These are phyloP conservation scores for Temnothorax unifasciatus DNA, from an alignment of 2,888 invertebrate genomes.

Conservation along the genomic window DNA sequence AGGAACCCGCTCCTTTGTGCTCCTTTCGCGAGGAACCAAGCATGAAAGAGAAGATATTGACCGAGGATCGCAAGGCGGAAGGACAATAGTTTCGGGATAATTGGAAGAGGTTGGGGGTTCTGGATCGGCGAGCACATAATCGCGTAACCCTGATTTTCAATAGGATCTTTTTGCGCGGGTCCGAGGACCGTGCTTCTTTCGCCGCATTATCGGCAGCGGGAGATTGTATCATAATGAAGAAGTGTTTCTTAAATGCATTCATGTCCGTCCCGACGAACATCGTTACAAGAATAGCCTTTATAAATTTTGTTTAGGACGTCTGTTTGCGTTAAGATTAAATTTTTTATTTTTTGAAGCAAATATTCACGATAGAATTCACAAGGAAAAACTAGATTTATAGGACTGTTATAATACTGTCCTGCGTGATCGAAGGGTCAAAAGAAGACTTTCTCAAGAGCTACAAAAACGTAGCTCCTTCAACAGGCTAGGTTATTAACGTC, in stretches of 20 bases:
- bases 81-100: conserved; percentile 82
- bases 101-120: conserved; percentile 74
- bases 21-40: conserved; percentile 65
- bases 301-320: background rate
- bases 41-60: conserved; percentile 73
- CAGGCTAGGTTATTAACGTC: conserved; percentile 73
- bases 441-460: conserved; percentile 47
- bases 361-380: conserved; percentile 59
- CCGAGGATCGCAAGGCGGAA: conserved; percentile 73
- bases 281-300: background rate
- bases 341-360: conserved; percentile 56
- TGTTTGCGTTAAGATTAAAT: background rate
- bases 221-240: conserved; percentile 44
- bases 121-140: conserved; percentile 70
- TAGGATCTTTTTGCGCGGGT: conserved; percentile 58
- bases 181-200: conserved; percentile 23
- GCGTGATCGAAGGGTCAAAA: conserved; percentile 55
- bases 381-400: conserved; percentile 70
- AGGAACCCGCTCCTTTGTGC: conserved; percentile 73
- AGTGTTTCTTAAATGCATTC: conserved; percentile 27
- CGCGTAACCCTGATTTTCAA: conserved; percentile 71
- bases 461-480: conserved; percentile 71
- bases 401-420: conserved; percentile 65
- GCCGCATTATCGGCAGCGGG: conserved; percentile 41
- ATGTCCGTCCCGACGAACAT: background rate